A percentile compares a stretch with the other conserved stretches of the same genome.
Conservation (phyloP, 2,113 vertebrate genomes). For the Lethenteron reissneri region DNA sequence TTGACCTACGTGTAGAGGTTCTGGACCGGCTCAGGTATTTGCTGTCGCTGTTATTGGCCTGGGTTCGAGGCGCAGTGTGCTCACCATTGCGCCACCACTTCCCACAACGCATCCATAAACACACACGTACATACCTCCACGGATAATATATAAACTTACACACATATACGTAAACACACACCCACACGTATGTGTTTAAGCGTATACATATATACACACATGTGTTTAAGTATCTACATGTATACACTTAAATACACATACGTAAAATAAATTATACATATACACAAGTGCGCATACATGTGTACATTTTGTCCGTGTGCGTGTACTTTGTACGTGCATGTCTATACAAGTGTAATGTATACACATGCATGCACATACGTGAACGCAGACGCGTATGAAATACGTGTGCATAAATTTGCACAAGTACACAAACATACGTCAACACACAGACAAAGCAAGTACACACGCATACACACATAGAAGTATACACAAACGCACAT, state of each 20-base stretch:
- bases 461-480: neutral
- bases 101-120: no score
- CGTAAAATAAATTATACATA: neutral
- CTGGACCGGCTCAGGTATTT: no score
- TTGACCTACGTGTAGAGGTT: no score
- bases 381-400: neutral
- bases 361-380: neutral
- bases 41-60: no score
- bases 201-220: neutral
- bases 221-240: neutral
- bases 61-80: no score
- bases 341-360: neutral
- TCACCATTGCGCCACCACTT: no score
- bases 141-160: neutral
- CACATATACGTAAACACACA: neutral
- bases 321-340: neutral
- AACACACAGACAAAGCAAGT: neutral
- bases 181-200: neutral
- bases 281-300: neutral
- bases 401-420: neutral
- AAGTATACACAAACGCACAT: neutral
- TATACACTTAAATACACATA: neutral
- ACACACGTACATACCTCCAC: no score
- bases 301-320: no score
- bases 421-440: neutral